Percentiles rank a stretch among this genome's conserved stretches.
Conservation (phyloP, 2,888 invertebrate genomes). For the Tupiocoris notatus region DNA sequence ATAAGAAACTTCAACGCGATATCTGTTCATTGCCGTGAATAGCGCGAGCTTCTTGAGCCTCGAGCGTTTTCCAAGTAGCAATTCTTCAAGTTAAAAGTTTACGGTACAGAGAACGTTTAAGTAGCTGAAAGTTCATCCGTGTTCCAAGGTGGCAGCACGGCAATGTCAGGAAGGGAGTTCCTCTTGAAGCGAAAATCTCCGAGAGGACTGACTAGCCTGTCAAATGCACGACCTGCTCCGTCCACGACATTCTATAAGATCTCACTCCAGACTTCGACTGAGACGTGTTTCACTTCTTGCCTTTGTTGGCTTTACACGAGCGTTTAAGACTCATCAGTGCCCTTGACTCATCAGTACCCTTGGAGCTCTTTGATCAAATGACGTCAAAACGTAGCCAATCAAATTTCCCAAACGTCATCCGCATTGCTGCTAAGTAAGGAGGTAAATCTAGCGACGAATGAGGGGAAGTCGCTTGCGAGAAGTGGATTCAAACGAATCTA, state of each 20-base stretch:
- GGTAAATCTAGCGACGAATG: too few species aligned
- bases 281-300: neutral
- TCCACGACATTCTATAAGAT: neutral
- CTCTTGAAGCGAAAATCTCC: neutral
- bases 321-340: neutral
- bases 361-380: neutral
- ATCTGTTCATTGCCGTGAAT: neutral
- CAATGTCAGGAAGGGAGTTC: neutral
- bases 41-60: neutral
- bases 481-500: too few species aligned
- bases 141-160: neutral
- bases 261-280: neutral
- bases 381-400: neutral
- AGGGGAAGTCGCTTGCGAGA: too few species aligned
- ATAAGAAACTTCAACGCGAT: neutral
- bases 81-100: neutral
- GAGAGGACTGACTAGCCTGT: neutral
- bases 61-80: neutral
- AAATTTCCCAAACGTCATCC: neutral
- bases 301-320: neutral
- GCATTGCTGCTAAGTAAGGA: too few species aligned
- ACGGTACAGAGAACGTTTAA: neutral
- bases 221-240: neutral
- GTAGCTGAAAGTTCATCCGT: neutral
- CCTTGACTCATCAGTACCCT: neutral